Evolutionary conservation across 2,797 vertebrate genomes (phyloP).

Genomic region (Eutrigla gurnardus): DNA sequence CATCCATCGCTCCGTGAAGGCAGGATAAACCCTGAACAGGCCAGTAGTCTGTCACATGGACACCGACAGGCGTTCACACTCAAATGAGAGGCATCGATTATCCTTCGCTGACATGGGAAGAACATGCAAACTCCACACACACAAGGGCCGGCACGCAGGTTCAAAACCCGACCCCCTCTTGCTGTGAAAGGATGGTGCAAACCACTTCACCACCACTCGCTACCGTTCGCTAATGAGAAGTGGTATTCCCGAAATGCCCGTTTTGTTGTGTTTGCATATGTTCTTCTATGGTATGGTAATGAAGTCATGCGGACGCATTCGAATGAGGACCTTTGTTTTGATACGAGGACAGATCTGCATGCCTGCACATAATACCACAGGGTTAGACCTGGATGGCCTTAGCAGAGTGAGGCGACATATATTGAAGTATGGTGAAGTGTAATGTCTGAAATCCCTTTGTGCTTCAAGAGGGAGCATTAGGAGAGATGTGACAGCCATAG

Average conservation of each 20-base stretch:
- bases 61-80: no score
- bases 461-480: slow-evolving; percentile 30
- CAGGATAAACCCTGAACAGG: no score
- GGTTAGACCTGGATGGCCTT: slow-evolving; percentile 18
- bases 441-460: slow-evolving; percentile 17
- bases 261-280: slow-evolving; percentile 16
- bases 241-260: neutral
- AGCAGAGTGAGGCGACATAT: slow-evolving; percentile 20
- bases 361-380: slow-evolving; percentile 37
- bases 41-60: no score
- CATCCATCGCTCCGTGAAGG: neutral
- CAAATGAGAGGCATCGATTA: no score
- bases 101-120: no score
- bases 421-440: slow-evolving; percentile 17
- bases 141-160: no score
- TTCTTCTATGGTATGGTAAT: slow-evolving; percentile 25
- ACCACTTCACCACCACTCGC: no score
- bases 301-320: slow-evolving; percentile 40
- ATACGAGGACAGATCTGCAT: slow-evolving; percentile 18
- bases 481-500: neutral
- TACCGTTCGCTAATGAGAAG: neutral
- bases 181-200: no score
- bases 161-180: no score
- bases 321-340: slow-evolving; percentile 30
- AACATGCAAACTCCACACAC: no score